Evolutionary conservation across 2,888 invertebrate species (phyloP), one percentile per base, ranked within the genome.

Genomic region (Amphipyra berbera): DNA sequence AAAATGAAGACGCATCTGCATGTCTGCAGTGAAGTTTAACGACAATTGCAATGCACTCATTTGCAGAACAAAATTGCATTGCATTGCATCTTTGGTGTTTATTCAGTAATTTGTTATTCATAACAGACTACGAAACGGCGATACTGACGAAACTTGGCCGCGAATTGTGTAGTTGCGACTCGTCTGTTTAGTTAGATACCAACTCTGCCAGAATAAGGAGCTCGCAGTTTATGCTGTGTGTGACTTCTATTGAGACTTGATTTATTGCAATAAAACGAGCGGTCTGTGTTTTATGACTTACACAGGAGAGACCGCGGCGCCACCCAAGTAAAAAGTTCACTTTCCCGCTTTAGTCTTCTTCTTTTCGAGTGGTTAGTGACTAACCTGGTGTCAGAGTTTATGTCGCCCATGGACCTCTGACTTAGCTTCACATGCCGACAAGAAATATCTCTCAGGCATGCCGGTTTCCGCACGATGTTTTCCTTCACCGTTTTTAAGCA

Each of bases 61-160:
- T 71, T 52, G 46, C 14, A 49, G n/a, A 67, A 71, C 46, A 7
- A 58, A 61, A 60, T 64, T 54, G 46, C 48, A 53, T 63, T 41
- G 30, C 30, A 30, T 35, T 56, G 65, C 59, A 55, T 56, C 47
- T 47, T 48, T n/a, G 40, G 55, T 61, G 64, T 72, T 68, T 74
- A 72, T 63, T 64, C 41, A 56, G 33, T 57, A 58, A 74, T 76
- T 68, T 72, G 68, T 72, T 68, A 74, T 76, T 74, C 72, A 74
- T 74, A 76, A 64, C 63, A 63, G 54, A 52, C 38, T 48, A 21
- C 37, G 60, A 40, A 57, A 54, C 48, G 42, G 14, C 68, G 65
- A 68, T 72, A 68, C 53, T 35, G 27, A 42, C 47, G 8, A 48
- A 76, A 74, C 73, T 74, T 74, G 52, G 61, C 48, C 35, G 41